Conservation (phyloP, 1,140 invertebrate genomes). For the Colletes latitarsis region DNA sequence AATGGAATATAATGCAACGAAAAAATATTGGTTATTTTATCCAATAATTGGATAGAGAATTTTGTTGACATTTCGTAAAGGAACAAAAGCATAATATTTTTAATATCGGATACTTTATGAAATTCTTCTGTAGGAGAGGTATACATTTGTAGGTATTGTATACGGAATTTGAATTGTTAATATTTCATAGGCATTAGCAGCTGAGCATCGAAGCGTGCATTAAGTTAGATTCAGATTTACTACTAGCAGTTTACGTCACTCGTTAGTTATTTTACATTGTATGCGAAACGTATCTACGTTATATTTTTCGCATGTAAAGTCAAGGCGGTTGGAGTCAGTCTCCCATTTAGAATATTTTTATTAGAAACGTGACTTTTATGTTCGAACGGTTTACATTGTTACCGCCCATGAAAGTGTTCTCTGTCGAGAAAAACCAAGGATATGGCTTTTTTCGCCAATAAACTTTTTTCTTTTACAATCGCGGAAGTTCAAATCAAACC, state of each 20-base stretch:
- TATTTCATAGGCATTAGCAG: too few species aligned
- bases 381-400: background rate
- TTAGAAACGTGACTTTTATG: slow-evolving; percentile 21
- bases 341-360: slow-evolving; percentile 15
- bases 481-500: background rate
- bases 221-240: background rate
- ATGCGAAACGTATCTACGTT: background rate
- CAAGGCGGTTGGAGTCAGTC: background rate
- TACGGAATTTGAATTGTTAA: too few species aligned
- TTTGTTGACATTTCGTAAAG: too few species aligned
- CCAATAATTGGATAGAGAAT: too few species aligned
- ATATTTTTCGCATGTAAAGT: slow-evolving; percentile 23
- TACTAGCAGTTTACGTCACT: background rate
- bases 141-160: too few species aligned
- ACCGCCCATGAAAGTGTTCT: background rate
- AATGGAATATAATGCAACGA: too few species aligned
- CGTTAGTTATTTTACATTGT: background rate
- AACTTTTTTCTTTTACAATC: slow-evolving; percentile 4
- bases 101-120: too few species aligned
- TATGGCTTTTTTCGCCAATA: background rate
- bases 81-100: too few species aligned
- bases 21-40: too few species aligned
- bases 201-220: background rate
- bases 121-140: too few species aligned
- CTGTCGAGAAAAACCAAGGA: slow-evolving; percentile 4